phyloP scores from a whole-genome alignment of 2,113 vertebrate species.

The Pedionomus torquatus region DNA sequence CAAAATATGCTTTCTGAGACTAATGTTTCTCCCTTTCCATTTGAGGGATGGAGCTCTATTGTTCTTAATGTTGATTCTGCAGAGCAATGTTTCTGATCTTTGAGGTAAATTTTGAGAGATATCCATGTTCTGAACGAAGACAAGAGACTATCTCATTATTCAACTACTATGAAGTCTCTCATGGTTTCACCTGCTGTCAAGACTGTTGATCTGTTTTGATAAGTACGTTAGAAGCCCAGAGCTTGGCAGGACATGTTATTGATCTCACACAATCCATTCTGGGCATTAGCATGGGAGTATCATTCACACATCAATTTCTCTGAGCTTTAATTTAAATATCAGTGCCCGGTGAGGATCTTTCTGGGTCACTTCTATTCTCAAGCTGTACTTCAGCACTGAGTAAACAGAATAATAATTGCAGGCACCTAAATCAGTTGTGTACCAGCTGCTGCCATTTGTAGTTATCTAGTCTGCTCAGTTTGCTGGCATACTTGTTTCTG shows the following conservation, averaged over 20 bases:
- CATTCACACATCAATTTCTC: not conserved
- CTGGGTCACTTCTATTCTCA: not conserved
- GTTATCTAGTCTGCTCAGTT: not conserved
- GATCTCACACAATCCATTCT: not conserved
- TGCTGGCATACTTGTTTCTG: not conserved
- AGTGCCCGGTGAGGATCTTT: not conserved
- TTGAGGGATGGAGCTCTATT: not conserved
- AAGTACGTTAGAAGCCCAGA: not conserved
- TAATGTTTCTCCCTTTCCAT: not conserved
- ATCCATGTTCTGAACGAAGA: not conserved
- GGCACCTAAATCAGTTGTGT: not conserved
- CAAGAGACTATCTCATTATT: not conserved
- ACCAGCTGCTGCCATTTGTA: not conserved
- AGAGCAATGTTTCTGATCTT: not conserved
- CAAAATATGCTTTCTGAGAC: not conserved
- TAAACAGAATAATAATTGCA: not conserved
- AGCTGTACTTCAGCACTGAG: not conserved
- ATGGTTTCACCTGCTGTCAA: not conserved
- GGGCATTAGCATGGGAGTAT: not conserved
- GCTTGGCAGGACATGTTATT: not conserved
- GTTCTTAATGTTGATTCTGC: not conserved
- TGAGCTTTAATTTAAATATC: slow-evolving; percentile 15
- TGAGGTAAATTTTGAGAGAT: not conserved
- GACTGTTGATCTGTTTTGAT: not conserved
- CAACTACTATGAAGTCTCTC: not conserved